These are phyloP conservation scores for Oreochromis tanganicae DNA, from an alignment of 2,113 vertebrate genomes.

Conservation along the genomic window DNA sequence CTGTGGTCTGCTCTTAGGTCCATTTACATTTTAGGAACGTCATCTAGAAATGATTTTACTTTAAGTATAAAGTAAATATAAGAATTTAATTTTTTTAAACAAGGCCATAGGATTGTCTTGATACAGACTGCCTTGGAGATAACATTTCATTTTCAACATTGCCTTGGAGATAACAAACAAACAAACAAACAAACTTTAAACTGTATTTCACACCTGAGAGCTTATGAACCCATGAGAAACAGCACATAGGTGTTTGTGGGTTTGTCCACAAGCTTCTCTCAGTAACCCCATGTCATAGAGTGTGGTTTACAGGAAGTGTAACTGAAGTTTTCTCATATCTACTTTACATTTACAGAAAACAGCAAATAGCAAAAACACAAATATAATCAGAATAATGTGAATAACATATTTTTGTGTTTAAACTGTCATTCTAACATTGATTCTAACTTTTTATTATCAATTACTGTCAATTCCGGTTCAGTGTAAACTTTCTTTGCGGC, in stretches of 20 bases:
- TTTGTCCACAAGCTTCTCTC: neutral
- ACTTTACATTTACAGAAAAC: neutral
- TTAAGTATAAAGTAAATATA: neutral
- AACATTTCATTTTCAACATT: too few species aligned
- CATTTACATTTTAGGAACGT: neutral
- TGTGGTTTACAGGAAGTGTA: neutral
- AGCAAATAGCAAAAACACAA: neutral
- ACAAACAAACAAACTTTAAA: neutral
- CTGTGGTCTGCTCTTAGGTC: neutral
- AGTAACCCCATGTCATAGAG: neutral
- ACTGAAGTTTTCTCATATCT: neutral
- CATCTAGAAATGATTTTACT: neutral
- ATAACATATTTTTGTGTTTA: neutral
- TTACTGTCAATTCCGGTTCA: neutral
- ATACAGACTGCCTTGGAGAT: neutral
- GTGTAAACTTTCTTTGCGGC: neutral
- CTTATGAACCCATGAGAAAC: neutral
- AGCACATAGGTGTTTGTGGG: neutral
- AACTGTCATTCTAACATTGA: neutral
- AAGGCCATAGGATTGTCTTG: neutral
- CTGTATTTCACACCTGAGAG: neutral
- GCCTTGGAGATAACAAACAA: too few species aligned
- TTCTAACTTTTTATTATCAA: neutral
- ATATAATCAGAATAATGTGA: neutral
- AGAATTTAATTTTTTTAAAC: accelerated